Evolutionary conservation across 2,888 invertebrate genomes (phyloP), one percentile per base, ranked within the genome.

Genomic region (Andrena bicolor): DNA sequence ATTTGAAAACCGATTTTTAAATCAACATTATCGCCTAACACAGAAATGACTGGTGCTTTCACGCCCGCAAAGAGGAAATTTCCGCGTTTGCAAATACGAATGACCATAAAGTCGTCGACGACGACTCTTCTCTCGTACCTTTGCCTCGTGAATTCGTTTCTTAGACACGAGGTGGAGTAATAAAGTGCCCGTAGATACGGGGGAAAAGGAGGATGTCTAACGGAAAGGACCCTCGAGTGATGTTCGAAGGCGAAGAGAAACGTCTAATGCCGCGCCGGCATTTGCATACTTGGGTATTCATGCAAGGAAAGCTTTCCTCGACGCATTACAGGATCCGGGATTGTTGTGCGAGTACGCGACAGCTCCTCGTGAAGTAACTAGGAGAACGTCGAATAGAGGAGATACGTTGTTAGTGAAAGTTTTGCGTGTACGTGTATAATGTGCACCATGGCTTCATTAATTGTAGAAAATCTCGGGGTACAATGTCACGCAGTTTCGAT

Each of bases 261-360:
- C 82, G 89, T 88, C 89, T 90, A 89, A 90, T 88, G 88, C 85
- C 80, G 75, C 79, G 71, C 76, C 77, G 82, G 75, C 84, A 92
- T 92, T 92, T 92, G 90, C 92, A 92, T 92, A 92, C 87, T 92
- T 90, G 88, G 89, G 88, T 92, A 90, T 92, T 91, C 90, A 90
- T 91, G 91, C 87, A 86, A 85, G 82, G 83, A 86, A 89, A 90
- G 90, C 90, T 89, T 90, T 89, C 87, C 84, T 72, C 75, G 73
- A 81, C 84, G 87, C 89, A 91, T 90, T 90, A 90, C 88, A 89
- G 86, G 87, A 89, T 90, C 87, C 87, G 76, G 85, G 89, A 90
- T 91, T 90, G 91, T 90, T 89, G 84, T 87, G 82, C 81, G 87
- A 82, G 86, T 87, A 87, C 84, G 82, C 79, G 79, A 80, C 86